Conservation (phyloP, 2,797 vertebrate genomes). For the Synaphobranchus kaupii region DNA sequence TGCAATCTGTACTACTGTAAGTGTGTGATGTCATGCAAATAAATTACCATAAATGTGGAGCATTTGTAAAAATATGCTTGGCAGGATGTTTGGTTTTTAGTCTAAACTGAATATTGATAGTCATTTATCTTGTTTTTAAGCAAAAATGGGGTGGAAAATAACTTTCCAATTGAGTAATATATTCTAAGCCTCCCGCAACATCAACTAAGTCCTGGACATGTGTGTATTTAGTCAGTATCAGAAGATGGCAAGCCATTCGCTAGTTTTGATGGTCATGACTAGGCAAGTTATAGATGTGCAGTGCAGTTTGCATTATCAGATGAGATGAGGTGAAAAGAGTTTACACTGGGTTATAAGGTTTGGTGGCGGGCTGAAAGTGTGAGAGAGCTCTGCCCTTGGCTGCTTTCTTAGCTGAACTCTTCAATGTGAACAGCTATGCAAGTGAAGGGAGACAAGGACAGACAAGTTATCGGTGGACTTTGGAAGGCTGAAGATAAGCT, state of each 20-base stretch:
- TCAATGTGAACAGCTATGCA: not conserved
- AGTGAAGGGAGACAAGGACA: not conserved
- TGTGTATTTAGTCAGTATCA: not conserved
- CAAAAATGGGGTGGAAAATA: not conserved
- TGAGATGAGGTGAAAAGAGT: not conserved
- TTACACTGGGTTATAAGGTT: not conserved
- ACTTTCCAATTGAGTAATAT: not conserved
- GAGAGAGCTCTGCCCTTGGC: not conserved
- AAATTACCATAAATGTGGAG: too few species aligned
- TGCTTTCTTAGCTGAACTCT: not conserved
- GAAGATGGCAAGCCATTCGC: not conserved
- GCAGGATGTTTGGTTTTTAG: too few species aligned
- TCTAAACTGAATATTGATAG: too few species aligned
- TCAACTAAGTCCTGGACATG: not conserved
- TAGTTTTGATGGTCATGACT: not conserved
- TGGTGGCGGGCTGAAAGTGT: not conserved
- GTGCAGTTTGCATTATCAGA: not conserved
- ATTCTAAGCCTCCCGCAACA: not conserved
- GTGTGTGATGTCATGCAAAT: too few species aligned
- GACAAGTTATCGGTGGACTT: not conserved
- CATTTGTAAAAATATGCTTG: too few species aligned
- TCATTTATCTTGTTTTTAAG: too few species aligned
- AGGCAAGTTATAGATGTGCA: not conserved
- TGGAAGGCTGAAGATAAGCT: constrained; percentile 5
- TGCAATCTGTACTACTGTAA: too few species aligned